These are phyloP conservation scores for Halyomorpha halys DNA, from an alignment of 1,140 invertebrate species.

Conservation along the genomic window DNA sequence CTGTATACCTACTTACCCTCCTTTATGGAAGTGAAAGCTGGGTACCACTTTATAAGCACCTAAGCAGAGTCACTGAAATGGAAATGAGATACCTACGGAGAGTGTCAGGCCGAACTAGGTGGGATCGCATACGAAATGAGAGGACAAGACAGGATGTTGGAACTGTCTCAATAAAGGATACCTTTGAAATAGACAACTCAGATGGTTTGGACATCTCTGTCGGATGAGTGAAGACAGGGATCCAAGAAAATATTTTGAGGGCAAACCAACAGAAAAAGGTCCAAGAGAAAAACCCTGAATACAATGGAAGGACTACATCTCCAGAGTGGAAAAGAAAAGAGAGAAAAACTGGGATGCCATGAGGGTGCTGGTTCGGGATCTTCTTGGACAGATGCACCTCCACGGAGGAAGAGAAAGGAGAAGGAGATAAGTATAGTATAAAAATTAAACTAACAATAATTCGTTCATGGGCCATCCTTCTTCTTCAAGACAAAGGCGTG, in stretches of 20 bases:
- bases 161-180: neutral
- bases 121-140: neutral
- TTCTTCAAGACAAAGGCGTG: too few species aligned
- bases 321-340: neutral
- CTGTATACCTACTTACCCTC: neutral
- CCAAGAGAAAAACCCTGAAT: neutral
- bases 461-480: too few species aligned
- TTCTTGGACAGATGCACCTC: too few species aligned
- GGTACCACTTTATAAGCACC: neutral
- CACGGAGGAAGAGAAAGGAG: too few species aligned
- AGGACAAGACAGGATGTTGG: neutral
- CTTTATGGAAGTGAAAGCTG: constrained; percentile 5
- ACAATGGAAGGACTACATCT: neutral
- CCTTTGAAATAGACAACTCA: neutral
- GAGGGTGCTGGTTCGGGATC: too few species aligned
- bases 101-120: neutral
- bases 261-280: neutral
- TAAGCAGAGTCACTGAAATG: neutral
- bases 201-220: neutral
- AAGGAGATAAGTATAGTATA: too few species aligned
- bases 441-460: too few species aligned
- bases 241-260: constrained; percentile 5
- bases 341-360: neutral
- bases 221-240: neutral
- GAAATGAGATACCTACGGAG: constrained; percentile 5